phyloP scores from a whole-genome alignment of 2,113 vertebrate genomes.

The Tonatia bakeri region DNA sequence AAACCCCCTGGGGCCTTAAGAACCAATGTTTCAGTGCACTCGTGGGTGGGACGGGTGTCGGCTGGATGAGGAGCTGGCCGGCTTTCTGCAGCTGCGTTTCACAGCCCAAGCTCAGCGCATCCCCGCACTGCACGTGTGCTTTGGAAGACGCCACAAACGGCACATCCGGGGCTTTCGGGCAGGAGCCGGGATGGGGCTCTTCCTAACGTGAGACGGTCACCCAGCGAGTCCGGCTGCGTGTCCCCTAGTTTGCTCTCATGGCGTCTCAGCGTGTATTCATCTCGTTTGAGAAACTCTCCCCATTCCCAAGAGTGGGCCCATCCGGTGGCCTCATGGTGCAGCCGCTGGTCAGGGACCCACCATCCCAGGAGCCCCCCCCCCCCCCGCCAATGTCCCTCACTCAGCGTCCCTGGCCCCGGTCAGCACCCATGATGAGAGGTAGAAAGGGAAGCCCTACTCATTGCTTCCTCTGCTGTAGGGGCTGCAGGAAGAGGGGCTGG shows the following conservation, averaged over 20 bases:
- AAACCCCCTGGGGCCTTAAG: not conserved
- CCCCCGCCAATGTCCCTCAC: no score
- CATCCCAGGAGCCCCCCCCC: rapidly evolving
- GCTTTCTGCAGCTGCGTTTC: not conserved
- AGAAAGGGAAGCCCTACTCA: rapidly evolving
- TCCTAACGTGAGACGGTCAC: not conserved
- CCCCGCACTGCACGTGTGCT: not conserved
- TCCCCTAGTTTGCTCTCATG: not conserved
- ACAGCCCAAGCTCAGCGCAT: not conserved
- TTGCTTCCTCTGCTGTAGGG: slow-evolving; percentile 77
- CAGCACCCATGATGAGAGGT: rapidly evolving
- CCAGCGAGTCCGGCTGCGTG: not conserved
- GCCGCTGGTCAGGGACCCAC: rapidly evolving
- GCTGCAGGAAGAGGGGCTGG: slow-evolving; percentile 88
- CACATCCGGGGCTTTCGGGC: not conserved
- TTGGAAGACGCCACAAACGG: not conserved
- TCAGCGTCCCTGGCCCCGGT: not conserved
- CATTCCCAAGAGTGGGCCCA: not conserved
- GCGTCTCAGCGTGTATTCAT: not conserved
- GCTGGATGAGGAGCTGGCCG: not conserved
- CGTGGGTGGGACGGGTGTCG: rapidly evolving
- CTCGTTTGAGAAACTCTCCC: not conserved
- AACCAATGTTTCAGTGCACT: not conserved
- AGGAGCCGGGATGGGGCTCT: not conserved
- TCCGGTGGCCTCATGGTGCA: not conserved